Evolutionary conservation across 2,888 invertebrate genomes (phyloP).

Genomic region (Morpho achilles): DNA sequence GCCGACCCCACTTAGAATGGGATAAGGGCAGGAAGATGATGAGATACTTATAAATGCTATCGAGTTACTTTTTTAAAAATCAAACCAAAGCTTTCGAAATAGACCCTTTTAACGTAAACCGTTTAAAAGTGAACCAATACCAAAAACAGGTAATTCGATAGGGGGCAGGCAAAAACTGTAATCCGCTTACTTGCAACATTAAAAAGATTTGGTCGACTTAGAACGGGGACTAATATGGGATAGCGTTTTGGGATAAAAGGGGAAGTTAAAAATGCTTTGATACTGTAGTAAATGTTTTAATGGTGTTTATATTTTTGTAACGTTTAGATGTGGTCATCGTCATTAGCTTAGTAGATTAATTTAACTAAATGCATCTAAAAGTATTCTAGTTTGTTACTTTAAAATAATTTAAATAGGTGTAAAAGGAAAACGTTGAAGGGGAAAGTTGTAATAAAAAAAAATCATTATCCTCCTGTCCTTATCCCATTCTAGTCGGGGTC

Average conservation of each 20-base stretch:
- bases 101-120: constrained; percentile 10
- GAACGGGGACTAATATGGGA: constrained; percentile 15
- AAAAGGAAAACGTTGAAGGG: too few relatives aligned
- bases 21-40: too few relatives aligned
- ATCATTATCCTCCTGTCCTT: too few relatives aligned
- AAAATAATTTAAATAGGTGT: too few relatives aligned
- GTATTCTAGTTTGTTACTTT: too few relatives aligned
- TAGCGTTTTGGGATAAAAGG: constrained; percentile 12
- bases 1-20: too few relatives aligned
- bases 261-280: neutral
- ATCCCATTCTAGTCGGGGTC: too few relatives aligned
- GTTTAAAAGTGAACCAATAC: constrained; percentile 25
- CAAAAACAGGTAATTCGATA: constrained; percentile 29
- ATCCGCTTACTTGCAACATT: constrained; percentile 32
- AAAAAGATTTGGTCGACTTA: constrained; percentile 25
- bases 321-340: too few relatives aligned
- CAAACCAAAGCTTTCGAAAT: constrained; percentile 12
- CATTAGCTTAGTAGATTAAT: too few relatives aligned
- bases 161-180: constrained; percentile 27
- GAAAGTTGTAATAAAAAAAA: too few relatives aligned
- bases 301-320: too few relatives aligned
- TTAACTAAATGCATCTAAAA: too few relatives aligned
- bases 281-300: neutral
- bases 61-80: constrained; percentile 2
- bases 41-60: neutral